Evolutionary conservation across 2,888 invertebrate genomes (phyloP).

Genomic region (Nomada ferruginata): DNA sequence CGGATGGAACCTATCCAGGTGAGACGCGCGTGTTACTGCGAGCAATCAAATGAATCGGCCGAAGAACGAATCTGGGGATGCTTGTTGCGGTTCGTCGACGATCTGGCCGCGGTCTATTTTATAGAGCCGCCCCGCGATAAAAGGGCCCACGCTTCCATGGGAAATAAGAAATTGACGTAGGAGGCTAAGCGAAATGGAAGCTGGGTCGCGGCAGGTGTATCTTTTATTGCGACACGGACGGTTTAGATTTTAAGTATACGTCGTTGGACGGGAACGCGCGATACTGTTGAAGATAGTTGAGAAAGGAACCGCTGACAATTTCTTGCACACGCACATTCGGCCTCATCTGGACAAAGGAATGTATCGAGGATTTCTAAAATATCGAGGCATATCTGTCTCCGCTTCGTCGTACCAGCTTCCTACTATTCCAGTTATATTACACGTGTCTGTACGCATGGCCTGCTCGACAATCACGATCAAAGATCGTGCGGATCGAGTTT

Average conservation of each 20-base stretch:
- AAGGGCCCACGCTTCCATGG: conserved; percentile 57
- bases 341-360: neutral
- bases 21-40: conserved; percentile 48
- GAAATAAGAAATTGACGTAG: conserved; percentile 45
- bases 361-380: neutral
- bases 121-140: conserved; percentile 50
- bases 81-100: conserved; percentile 12
- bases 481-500: neutral
- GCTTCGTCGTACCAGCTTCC: neutral
- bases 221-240: conserved; percentile 23
- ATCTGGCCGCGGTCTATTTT: conserved; percentile 43
- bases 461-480: neutral
- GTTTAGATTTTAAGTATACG: conserved; percentile 24
- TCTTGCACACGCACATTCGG: neutral
- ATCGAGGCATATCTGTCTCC: neutral
- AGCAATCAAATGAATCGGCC: conserved; percentile 62
- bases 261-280: neutral
- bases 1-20: conserved; percentile 46
- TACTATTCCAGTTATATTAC: neutral
- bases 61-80: conserved; percentile 54
- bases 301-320: conserved; percentile 13
- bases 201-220: conserved; percentile 51
- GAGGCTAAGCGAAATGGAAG: conserved; percentile 44
- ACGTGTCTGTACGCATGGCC: neutral
- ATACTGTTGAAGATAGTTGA: neutral